Evolutionary conservation across 2,797 vertebrate species (phyloP), one percentile per base, ranked within the genome.

Genomic region (Sorex maritimensis): DNA sequence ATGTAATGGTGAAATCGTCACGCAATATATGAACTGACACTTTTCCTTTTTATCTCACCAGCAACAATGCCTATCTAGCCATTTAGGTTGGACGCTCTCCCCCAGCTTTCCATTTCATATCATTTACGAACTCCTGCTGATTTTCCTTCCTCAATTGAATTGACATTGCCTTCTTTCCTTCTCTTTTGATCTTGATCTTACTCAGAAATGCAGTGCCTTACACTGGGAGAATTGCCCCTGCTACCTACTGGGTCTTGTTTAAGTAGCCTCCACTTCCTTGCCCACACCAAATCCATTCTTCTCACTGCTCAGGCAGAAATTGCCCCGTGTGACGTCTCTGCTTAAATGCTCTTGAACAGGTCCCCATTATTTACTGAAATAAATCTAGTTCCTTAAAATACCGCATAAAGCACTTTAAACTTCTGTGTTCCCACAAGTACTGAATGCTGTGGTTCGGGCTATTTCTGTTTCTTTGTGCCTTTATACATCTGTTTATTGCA

Each of bases 81-180:
- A 81, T 58, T 69, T 71, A 84, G 75, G 21, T 69, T 69, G 77
- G 30, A 92, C 0, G 81, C 12, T 58, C 55, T 52, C 24, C 1
- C 1, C 78, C 17, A 71, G 21, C 11, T 81, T 41, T 63, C 67
- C 38, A n/a, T 49, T 21, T 72, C n/a, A n/a, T 80, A n/a, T 72
- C 61, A 80, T 4, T 69, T 71, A 63, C 30, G 34, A 79, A 90
- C 55, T 58, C 21, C 2, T 84, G 58, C 44, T 87, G 28, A 14
- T 71, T 88, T 94, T 71, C 11, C 23, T 88, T 91, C 49, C 52
- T 81, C 74, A 92, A 79, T 92, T 12, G 61, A 90, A 55, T 74
- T 44, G 17, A 7, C 26, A 11, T 82, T 63, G 28, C 46, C 58
- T 87, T 9, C 1, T 85, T 61, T 77, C 6, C 1, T 92, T 55